phyloP scores from a whole-genome alignment of 2,113 vertebrate species.

The Eolophus roseicapilla region DNA sequence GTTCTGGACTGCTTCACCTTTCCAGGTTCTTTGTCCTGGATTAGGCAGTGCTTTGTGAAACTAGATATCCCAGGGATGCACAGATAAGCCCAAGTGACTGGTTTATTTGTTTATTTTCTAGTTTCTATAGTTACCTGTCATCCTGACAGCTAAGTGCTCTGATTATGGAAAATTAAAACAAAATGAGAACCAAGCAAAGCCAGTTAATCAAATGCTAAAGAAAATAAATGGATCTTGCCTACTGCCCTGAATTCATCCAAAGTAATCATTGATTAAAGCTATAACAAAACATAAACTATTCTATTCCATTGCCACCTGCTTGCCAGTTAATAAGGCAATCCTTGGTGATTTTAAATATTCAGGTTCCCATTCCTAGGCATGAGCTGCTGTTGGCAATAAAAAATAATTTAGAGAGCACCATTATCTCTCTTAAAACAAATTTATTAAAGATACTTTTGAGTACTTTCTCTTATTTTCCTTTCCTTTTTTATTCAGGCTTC shows the following conservation, averaged over 20 bases:
- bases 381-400: background rate
- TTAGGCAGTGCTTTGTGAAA: background rate
- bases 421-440: background rate
- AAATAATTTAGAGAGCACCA: background rate
- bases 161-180: background rate
- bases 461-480: background rate
- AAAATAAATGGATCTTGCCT: background rate
- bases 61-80: background rate
- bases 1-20: background rate
- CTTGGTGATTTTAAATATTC: background rate
- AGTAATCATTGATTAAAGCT: background rate
- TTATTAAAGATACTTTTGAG: background rate
- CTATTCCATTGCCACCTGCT: background rate
- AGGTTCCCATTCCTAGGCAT: background rate
- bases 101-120: background rate
- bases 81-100: background rate
- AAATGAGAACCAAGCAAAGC: background rate
- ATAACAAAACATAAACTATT: background rate
- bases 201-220: background rate
- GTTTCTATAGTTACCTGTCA: background rate
- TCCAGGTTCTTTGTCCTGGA: background rate
- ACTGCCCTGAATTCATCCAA: background rate
- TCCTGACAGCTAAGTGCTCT: background rate
- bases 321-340: background rate
- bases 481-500: background rate